Evolutionary conservation across 2,888 invertebrate genomes (phyloP).

Genomic region (Rugalucina vietnamica): DNA sequence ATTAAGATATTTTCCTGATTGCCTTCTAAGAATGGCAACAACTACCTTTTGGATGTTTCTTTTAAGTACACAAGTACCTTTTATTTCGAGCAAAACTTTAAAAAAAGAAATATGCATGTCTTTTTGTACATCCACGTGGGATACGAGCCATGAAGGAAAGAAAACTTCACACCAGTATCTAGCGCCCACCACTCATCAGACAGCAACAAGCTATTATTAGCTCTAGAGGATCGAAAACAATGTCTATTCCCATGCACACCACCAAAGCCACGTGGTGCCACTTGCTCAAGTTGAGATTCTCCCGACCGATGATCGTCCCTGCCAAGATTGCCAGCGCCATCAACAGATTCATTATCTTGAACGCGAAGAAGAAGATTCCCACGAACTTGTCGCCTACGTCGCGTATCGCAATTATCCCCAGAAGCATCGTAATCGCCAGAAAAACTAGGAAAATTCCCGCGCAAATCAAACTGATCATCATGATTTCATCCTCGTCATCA

Average conservation of each 20-base stretch:
- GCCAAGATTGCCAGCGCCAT: background rate
- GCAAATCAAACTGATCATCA: background rate
- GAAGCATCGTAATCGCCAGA: background rate
- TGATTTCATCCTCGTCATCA: background rate
- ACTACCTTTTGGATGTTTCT: no score
- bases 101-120: no score
- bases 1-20: no score
- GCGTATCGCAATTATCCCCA: background rate
- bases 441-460: background rate
- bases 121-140: no score
- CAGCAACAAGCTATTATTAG: background rate
- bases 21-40: no score
- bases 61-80: no score
- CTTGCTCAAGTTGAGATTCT: background rate
- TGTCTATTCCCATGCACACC: background rate
- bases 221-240: background rate
- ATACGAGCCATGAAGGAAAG: no score
- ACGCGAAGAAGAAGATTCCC: background rate
- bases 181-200: background rate
- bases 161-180: background rate
- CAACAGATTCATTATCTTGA: background rate
- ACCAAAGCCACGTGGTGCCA: background rate
- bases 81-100: no score
- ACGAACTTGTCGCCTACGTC: background rate
- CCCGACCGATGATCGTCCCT: background rate